phyloP scores from a whole-genome alignment of 2,113 vertebrate species.

The Cromileptes altivelis region DNA sequence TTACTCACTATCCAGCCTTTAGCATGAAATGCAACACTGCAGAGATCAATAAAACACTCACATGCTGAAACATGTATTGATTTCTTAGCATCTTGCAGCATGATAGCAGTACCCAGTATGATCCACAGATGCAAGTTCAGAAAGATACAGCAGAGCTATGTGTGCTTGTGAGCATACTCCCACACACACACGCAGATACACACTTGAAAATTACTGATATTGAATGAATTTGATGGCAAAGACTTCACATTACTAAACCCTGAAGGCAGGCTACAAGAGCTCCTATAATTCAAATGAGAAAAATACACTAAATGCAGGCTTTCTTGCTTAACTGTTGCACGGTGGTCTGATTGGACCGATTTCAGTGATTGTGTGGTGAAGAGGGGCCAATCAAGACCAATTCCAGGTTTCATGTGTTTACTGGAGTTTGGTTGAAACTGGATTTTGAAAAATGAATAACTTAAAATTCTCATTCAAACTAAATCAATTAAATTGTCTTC shows the following conservation, averaged over 20 bases:
- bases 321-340: not conserved
- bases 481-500: conserved; percentile 11
- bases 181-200: not conserved
- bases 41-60: conserved; percentile 88
- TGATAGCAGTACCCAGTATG: not conserved
- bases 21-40: conserved; percentile 81
- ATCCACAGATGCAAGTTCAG: conserved; percentile 7
- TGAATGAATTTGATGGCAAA: conserved; percentile 22
- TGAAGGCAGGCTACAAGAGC: not conserved
- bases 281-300: conserved; percentile 44
- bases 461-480: conserved; percentile 5
- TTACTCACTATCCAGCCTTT: conserved; percentile 62
- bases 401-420: conserved; percentile 29
- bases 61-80: conserved; percentile 71
- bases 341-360: conserved; percentile 46
- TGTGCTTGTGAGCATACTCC: not conserved
- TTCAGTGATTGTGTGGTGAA: conserved; percentile 43
- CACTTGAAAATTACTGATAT: conserved; percentile 23
- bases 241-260: conserved; percentile 6
- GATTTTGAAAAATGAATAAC: conserved; percentile 3
- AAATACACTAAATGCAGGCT: conserved; percentile 30
- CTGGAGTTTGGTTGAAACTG: not conserved
- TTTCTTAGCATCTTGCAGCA: conserved; percentile 47
- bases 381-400: conserved; percentile 20
- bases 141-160: not conserved